Percentiles rank a stretch among this genome's conserved stretches.
These are phyloP conservation scores for Myiotriccus ornatus DNA, from an alignment of 2,797 vertebrate genomes.

Conservation along the genomic window DNA sequence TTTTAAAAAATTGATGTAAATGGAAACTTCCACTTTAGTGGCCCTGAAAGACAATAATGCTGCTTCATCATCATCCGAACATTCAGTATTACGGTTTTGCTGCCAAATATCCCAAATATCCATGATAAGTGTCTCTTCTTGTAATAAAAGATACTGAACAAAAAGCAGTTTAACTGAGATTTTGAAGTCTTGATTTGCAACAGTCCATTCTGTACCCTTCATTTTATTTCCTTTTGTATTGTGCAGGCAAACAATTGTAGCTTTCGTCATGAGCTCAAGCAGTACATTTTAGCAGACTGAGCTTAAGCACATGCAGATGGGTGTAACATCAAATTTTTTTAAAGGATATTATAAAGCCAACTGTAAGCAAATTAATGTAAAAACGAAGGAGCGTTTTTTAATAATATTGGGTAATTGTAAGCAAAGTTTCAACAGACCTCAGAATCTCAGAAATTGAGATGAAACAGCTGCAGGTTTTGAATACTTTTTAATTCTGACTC, in stretches of 20 bases:
- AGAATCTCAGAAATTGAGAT: neutral
- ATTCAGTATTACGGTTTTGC: neutral
- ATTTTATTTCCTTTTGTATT: conserved; percentile 53
- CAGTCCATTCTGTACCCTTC: conserved; percentile 21
- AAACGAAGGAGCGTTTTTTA: neutral
- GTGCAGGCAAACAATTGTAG: conserved; percentile 23
- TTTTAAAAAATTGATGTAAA: neutral
- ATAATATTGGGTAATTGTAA: neutral
- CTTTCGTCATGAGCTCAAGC: conserved; percentile 16
- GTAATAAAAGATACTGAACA: neutral
- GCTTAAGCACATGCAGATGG: conserved; percentile 13
- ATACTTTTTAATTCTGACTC: neutral
- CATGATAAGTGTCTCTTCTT: neutral
- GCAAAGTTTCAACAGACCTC: neutral
- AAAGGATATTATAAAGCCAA: neutral
- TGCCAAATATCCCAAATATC: neutral
- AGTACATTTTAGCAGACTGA: neutral
- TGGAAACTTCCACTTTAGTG: neutral
- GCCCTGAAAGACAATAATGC: neutral
- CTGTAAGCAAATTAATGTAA: neutral
- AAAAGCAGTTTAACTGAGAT: conserved; percentile 8
- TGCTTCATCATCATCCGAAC: neutral
- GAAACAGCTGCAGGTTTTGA: neutral
- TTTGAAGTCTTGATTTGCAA: conserved; percentile 48
- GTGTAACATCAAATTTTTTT: neutral